These are phyloP conservation scores for Macrochelys suwanniensis DNA, from an alignment of 2,797 vertebrate species.

Conservation along the genomic window DNA sequence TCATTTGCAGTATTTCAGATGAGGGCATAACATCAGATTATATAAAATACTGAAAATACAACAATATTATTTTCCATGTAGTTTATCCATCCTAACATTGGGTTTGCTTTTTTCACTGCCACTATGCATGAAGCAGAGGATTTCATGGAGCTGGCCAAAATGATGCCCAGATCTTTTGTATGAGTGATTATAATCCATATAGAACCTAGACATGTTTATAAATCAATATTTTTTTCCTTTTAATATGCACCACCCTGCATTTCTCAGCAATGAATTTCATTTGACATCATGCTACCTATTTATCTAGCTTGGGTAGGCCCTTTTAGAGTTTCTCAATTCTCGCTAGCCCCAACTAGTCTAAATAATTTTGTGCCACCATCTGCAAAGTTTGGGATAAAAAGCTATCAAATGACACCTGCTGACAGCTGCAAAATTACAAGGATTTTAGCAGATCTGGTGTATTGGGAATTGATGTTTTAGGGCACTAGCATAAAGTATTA, in stretches of 20 bases:
- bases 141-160: constrained; percentile 8
- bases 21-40: background rate
- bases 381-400: background rate
- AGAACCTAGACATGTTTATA: background rate
- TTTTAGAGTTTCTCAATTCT: background rate
- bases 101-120: background rate
- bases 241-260: constrained; percentile 18
- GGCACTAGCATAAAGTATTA: background rate
- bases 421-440: background rate
- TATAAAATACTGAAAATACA: background rate
- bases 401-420: background rate
- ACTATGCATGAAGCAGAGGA: background rate
- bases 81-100: background rate
- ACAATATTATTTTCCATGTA: background rate
- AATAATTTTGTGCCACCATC: background rate
- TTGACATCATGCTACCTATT: background rate
- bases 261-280: background rate
- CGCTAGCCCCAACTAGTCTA: background rate
- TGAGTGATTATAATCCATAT: background rate
- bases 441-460: background rate
- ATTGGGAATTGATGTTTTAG: background rate
- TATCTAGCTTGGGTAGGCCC: background rate
- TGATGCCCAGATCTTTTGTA: background rate
- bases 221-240: background rate
- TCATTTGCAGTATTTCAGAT: background rate